These are phyloP conservation scores for Ichneumon xanthorius DNA, from an alignment of 2,888 invertebrate species.

Conservation along the genomic window DNA sequence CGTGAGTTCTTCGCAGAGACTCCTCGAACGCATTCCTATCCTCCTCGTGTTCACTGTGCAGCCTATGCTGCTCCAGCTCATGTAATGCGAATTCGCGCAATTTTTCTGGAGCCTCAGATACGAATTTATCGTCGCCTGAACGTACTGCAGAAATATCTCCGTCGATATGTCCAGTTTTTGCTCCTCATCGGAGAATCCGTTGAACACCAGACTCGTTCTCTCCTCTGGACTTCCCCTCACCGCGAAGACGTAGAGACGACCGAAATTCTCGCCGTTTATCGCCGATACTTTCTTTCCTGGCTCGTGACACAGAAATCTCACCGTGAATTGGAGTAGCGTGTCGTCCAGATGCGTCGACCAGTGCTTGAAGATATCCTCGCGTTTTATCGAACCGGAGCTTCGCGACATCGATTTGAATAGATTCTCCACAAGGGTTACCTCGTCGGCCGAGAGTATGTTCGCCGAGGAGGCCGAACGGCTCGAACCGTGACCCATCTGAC, in stretches of 20 bases:
- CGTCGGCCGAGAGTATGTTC: constrained; percentile 82
- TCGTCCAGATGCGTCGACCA: constrained; percentile 83
- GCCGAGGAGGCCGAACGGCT: constrained; percentile 81
- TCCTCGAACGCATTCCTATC: constrained; percentile 87
- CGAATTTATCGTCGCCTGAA: constrained; percentile 91
- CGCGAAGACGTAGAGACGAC: constrained; percentile 81
- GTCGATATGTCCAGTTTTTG: constrained; percentile 80
- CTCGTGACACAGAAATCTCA: constrained; percentile 82
- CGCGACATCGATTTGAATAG: constrained; percentile 84
- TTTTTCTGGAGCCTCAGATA: constrained; percentile 90
- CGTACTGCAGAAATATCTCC: constrained; percentile 87
- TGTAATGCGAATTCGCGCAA: constrained; percentile 86
- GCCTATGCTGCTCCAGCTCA: constrained; percentile 88
- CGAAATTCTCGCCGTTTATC: constrained; percentile 83
- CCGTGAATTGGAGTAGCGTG: constrained; percentile 80
- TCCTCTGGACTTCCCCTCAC: constrained; percentile 82
- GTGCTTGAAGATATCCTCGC: constrained; percentile 83
- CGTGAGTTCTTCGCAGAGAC: constrained; percentile 86
- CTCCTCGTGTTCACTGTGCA: constrained; percentile 87
- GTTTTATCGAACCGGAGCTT: constrained; percentile 83
- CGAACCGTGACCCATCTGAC: constrained; percentile 83
- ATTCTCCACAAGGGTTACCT: constrained; percentile 82
- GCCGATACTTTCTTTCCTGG: constrained; percentile 81
- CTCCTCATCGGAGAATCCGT: constrained; percentile 81
- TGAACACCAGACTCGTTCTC: constrained; percentile 79